Conservation (phyloP, 2,888 invertebrate genomes). For the Spicauda simplicius region DNA sequence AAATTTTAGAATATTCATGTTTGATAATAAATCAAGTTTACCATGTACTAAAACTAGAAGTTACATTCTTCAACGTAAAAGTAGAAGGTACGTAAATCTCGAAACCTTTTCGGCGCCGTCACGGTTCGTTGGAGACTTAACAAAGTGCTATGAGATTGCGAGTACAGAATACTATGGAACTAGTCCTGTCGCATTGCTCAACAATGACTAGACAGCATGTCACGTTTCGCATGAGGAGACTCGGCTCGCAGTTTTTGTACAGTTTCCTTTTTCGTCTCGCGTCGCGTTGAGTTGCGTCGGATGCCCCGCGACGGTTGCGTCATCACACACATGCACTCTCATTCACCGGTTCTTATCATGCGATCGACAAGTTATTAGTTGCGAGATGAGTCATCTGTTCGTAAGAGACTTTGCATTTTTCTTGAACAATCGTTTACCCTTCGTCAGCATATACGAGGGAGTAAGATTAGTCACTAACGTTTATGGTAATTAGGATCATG, state of each 20-base stretch:
- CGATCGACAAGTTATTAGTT: slow-evolving; percentile 20
- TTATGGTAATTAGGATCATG: not conserved
- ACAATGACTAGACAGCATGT: slow-evolving; percentile 45
- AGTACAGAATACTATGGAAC: slow-evolving; percentile 4
- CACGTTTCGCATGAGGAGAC: slow-evolving; percentile 60
- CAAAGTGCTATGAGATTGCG: slow-evolving; percentile 27
- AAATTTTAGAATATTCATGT: not conserved
- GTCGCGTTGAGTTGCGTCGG: slow-evolving; percentile 14
- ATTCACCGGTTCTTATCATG: slow-evolving; percentile 26
- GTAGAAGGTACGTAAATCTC: not conserved
- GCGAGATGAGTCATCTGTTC: slow-evolving; percentile 16
- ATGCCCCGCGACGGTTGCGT: slow-evolving; percentile 20
- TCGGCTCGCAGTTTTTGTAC: slow-evolving; percentile 46
- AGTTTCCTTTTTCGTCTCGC: slow-evolving; percentile 52
- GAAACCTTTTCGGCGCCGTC: slow-evolving; percentile 24
- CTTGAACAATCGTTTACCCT: not conserved
- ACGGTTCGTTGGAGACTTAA: slow-evolving; percentile 23
- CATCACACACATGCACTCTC: slow-evolving; percentile 26
- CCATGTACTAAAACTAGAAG: not conserved
- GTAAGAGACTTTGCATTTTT: not conserved
- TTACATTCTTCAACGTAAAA: not conserved
- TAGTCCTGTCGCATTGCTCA: slow-evolving; percentile 23
- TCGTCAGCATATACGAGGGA: not conserved
- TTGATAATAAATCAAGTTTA: not conserved
- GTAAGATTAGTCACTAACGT: not conserved